Percentiles rank a stretch among this genome's conserved stretches.
These are phyloP conservation scores for Brassicogethes aeneus DNA, from an alignment of 2,888 invertebrate genomes.

Conservation along the genomic window DNA sequence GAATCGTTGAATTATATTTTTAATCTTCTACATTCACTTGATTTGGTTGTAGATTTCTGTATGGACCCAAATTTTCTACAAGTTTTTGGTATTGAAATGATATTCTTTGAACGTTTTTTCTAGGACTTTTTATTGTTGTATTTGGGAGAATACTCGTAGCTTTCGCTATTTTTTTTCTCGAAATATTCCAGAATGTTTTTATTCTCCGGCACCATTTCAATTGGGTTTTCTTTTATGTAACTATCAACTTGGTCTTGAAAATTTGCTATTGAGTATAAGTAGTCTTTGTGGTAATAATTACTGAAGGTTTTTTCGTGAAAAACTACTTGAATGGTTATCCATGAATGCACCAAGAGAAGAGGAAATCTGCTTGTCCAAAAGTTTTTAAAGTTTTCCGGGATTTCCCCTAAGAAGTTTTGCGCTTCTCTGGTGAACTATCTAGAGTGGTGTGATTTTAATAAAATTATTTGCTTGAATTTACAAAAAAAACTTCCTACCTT, in stretches of 20 bases:
- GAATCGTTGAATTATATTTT: not conserved
- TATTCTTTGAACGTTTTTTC: not conserved
- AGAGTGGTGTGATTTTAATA: constrained; percentile 88
- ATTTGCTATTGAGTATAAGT: constrained; percentile 29
- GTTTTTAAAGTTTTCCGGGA: constrained; percentile 79
- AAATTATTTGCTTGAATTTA: too few species aligned
- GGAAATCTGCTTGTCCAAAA: constrained; percentile 93
- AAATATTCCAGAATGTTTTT: not conserved
- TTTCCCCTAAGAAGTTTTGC: constrained; percentile 70
- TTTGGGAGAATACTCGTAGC: too few species aligned
- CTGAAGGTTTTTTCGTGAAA: constrained; percentile 56
- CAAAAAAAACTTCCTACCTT: too few species aligned
- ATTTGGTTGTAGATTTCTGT: too few species aligned
- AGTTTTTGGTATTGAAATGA: not conserved
- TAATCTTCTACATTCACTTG: not conserved
- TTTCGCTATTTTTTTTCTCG: not conserved
- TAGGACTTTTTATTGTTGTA: not conserved
- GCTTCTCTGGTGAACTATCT: constrained; percentile 81
- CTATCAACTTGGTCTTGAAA: constrained; percentile 19
- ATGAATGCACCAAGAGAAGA: constrained; percentile 74
- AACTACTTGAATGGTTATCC: constrained; percentile 70
- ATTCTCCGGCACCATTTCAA: not conserved
- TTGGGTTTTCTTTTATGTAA: constrained; percentile 18
- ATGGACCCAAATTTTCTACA: too few species aligned
- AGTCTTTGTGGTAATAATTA: constrained; percentile 54